phyloP scores from a whole-genome alignment of 1,140 invertebrate genomes.

The Musca domestica region DNA sequence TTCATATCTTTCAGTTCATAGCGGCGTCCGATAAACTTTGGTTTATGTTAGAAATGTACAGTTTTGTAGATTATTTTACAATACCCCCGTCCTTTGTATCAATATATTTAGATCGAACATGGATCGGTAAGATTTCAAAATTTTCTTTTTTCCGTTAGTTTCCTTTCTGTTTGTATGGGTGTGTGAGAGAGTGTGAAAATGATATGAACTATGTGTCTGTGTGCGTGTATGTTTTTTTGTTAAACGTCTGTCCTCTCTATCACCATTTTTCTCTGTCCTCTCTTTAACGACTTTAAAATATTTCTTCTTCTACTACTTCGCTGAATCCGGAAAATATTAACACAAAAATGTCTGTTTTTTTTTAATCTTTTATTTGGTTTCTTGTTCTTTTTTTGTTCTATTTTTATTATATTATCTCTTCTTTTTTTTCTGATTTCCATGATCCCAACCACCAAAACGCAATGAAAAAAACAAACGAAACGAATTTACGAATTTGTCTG shows the following conservation, averaged over 20 bases:
- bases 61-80: slow-evolving; percentile 99
- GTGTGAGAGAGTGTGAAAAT: no score
- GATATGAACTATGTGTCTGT: no score
- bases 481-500: background rate
- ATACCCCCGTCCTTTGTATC: slow-evolving; percentile 99
- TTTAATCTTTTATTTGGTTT: no score
- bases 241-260: no score
- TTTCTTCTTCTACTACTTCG: no score
- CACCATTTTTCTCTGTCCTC: no score
- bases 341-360: no score
- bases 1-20: slow-evolving; percentile 85
- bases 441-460: slow-evolving; percentile 2
- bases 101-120: slow-evolving; percentile 99
- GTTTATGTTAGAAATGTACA: slow-evolving; percentile 99
- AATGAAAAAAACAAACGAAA: no score
- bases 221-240: no score
- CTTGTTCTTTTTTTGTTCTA: no score
- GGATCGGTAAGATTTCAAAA: slow-evolving; percentile 83
- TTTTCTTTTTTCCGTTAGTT: background rate
- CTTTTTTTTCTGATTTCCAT: background rate
- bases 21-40: slow-evolving; percentile 99
- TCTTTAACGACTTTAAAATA: no score
- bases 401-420: background rate
- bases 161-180: background rate
- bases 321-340: no score